These are phyloP conservation scores for Rhorus exstirpatorius DNA, from an alignment of 2,888 invertebrate genomes.

Conservation along the genomic window DNA sequence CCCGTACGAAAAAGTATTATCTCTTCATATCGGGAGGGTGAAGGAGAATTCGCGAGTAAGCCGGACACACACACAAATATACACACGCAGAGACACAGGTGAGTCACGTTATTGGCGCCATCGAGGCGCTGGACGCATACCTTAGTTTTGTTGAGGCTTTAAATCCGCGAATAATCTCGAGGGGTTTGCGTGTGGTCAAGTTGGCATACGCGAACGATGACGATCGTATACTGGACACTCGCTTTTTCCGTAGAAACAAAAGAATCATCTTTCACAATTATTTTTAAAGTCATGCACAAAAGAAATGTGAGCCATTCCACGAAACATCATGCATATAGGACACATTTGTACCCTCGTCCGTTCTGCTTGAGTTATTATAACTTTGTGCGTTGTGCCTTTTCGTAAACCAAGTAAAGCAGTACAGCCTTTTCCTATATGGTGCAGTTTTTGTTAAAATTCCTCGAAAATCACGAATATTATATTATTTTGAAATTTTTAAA, in stretches of 20 bases:
- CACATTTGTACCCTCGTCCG: too few relatives aligned
- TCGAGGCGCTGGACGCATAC: slow-evolving; percentile 43
- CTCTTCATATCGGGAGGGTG: slow-evolving; percentile 16
- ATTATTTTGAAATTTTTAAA: too few relatives aligned
- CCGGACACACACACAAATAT: slow-evolving; percentile 18
- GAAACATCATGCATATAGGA: too few relatives aligned
- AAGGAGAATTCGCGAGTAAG: slow-evolving; percentile 41
- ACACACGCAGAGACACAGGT: slow-evolving; percentile 19
- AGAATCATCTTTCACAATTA: too few relatives aligned
- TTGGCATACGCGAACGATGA: slow-evolving; percentile 19
- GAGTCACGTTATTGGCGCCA: slow-evolving; percentile 65
- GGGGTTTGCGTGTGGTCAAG: slow-evolving; percentile 8
- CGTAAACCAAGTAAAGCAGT: too few relatives aligned
- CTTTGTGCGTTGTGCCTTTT: too few relatives aligned
- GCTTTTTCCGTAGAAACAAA: neutral
- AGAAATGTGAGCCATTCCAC: too few relatives aligned
- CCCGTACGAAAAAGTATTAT: slow-evolving; percentile 12
- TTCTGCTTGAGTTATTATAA: too few relatives aligned
- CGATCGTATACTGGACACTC: neutral
- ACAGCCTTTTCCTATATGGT: too few relatives aligned
- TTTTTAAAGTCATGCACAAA: too few relatives aligned
- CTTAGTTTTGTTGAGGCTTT: slow-evolving; percentile 22
- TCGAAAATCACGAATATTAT: too few relatives aligned
- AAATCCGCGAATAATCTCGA: slow-evolving; percentile 48
- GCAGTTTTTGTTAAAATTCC: too few relatives aligned